Conservation (phyloP, 2,888 invertebrate species). For the Quadroppia sp. region DNA sequence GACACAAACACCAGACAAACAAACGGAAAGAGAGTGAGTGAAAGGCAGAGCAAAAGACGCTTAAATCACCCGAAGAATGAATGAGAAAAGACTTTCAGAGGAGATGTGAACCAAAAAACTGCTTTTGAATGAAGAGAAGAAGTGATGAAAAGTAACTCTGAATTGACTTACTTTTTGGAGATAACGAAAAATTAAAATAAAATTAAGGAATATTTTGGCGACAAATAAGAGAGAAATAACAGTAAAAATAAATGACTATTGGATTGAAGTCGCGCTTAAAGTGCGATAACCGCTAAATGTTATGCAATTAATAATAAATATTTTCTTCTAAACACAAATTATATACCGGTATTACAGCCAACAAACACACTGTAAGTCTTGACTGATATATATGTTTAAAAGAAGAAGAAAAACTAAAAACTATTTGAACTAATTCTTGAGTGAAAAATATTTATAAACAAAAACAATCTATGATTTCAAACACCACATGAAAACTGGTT, state of each 20-base stretch:
- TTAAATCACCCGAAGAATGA: background rate
- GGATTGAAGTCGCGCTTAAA: background rate
- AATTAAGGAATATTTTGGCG: no score
- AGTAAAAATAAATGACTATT: no score
- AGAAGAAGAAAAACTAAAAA: background rate
- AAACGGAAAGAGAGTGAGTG: background rate
- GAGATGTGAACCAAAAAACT: background rate
- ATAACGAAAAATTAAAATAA: background rate
- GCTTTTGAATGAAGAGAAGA: background rate
- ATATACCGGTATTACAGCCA: conserved; percentile 29
- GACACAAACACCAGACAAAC: background rate
- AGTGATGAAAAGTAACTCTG: conserved; percentile 28
- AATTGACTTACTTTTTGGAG: conserved; percentile 20
- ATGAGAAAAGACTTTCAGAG: background rate
- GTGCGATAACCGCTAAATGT: conserved; percentile 33
- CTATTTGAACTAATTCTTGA: background rate
- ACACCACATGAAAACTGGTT: background rate
- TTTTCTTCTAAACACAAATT: background rate
- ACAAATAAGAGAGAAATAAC: no score
- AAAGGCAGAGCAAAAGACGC: background rate
- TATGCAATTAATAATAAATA: conserved; percentile 20
- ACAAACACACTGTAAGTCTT: background rate
- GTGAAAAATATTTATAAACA: background rate
- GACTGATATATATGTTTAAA: no score
- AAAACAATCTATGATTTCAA: background rate